A percentile compares a stretch with the other conserved stretches of the same genome.
Conservation (phyloP, 2,797 vertebrate genomes). For the Naso thynnoides region DNA sequence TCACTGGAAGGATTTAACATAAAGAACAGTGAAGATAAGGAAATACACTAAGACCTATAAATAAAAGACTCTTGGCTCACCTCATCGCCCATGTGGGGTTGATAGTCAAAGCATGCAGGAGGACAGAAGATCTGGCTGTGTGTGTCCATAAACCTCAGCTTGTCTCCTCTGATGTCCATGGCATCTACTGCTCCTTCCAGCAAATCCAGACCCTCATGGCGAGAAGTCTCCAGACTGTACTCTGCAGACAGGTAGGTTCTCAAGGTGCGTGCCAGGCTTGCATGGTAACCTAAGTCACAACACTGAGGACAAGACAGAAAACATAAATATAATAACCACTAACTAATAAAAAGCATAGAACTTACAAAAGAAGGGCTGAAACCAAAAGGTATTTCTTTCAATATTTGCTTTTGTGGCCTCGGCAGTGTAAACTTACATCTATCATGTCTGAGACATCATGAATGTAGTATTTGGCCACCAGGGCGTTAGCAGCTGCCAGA, state of each 20-base stretch:
- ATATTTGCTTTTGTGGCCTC: neutral
- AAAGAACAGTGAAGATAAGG: neutral
- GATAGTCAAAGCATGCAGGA: constrained; percentile 96
- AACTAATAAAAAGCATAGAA: neutral
- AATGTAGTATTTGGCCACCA: constrained; percentile 98
- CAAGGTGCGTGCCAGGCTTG: constrained; percentile 94
- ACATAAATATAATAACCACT: neutral
- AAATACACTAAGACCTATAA: neutral
- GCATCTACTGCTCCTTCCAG: constrained; percentile 95
- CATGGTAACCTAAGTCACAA: constrained; percentile 96
- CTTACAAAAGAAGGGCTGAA: neutral
- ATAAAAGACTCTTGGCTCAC: constrained; percentile 75
- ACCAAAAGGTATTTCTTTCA: neutral
- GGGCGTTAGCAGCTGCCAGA: constrained; percentile 93
- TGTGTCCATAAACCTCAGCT: constrained; percentile 96
- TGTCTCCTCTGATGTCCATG: constrained; percentile 95
- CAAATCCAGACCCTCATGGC: constrained; percentile 95
- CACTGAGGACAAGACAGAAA: constrained; percentile 79
- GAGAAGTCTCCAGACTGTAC: constrained; percentile 97
- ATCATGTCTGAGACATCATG: constrained; percentile 98
- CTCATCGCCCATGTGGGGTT: constrained; percentile 99
- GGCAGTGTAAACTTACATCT: constrained; percentile 87
- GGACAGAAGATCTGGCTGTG: constrained; percentile 98
- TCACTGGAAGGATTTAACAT: constrained; percentile 11
- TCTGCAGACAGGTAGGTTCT: constrained; percentile 97